Conservation (phyloP, 2,797 vertebrate genomes). For the Acridotheres tristis region DNA sequence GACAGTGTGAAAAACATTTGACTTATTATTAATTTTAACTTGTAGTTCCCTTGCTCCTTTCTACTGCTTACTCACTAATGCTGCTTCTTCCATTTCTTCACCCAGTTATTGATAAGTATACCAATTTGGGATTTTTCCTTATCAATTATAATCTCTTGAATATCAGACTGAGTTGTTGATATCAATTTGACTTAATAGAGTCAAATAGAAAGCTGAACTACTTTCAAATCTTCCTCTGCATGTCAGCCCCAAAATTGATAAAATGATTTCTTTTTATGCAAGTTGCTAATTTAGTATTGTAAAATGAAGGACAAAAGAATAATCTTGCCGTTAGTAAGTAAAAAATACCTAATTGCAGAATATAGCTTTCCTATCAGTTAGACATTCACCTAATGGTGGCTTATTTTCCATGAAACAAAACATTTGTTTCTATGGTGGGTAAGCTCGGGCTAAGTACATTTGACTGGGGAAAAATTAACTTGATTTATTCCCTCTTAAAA, state of each 20-base stretch:
- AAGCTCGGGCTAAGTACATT: background rate
- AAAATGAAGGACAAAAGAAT: background rate
- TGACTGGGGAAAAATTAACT: background rate
- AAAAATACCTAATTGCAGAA: background rate
- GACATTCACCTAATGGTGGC: rapidly evolving
- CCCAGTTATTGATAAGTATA: background rate
- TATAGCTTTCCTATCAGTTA: background rate
- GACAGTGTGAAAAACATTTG: background rate
- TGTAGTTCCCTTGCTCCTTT: background rate
- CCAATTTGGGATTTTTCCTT: background rate
- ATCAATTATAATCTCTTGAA: background rate
- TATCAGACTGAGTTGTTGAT: background rate
- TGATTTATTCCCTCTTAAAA: background rate
- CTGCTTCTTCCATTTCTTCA: background rate
- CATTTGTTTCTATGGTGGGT: background rate
- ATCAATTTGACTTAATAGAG: background rate
- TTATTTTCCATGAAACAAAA: background rate
- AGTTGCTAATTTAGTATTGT: background rate
- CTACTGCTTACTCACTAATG: background rate
- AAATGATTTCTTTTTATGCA: background rate
- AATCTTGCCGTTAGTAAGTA: background rate
- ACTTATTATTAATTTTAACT: background rate
- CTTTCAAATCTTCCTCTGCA: background rate
- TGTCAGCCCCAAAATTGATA: background rate
- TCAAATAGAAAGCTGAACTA: background rate